Percentiles rank a stretch among this genome's conserved stretches.
These are phyloP conservation scores for Azemiops feae DNA, from an alignment of 2,113 vertebrate species.

Conservation along the genomic window DNA sequence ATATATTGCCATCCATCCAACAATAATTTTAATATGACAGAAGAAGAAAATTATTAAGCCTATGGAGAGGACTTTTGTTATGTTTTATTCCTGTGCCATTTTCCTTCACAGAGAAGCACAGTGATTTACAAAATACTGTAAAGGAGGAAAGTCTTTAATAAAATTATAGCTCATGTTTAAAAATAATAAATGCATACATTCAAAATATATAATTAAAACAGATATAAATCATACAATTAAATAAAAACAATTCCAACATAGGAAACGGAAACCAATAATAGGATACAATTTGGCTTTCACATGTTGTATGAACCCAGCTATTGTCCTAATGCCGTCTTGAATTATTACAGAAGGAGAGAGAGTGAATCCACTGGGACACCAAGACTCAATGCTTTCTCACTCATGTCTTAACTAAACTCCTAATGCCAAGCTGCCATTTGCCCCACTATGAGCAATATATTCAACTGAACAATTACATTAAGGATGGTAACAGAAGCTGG, in stretches of 20 bases:
- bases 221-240: neutral
- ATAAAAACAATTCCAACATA: neutral
- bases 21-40: neutral
- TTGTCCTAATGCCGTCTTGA: neutral
- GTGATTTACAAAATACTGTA: neutral
- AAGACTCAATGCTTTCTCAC: neutral
- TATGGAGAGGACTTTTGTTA: neutral
- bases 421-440: neutral
- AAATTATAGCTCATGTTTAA: neutral
- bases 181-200: neutral
- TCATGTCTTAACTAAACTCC: neutral
- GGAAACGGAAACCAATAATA: neutral
- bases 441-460: neutral
- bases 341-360: neutral
- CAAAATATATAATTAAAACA: neutral
- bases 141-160: neutral
- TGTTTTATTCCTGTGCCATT: neutral
- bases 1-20: neutral
- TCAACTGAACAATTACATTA: neutral
- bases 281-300: neutral
- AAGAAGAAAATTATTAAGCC: neutral
- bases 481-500: neutral
- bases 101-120: neutral
- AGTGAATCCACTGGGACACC: neutral
- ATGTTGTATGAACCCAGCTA: neutral